Evolutionary conservation across 1,140 invertebrate genomes (phyloP), one percentile per base, ranked within the genome.

Genomic region (Mercenaria mercenaria): DNA sequence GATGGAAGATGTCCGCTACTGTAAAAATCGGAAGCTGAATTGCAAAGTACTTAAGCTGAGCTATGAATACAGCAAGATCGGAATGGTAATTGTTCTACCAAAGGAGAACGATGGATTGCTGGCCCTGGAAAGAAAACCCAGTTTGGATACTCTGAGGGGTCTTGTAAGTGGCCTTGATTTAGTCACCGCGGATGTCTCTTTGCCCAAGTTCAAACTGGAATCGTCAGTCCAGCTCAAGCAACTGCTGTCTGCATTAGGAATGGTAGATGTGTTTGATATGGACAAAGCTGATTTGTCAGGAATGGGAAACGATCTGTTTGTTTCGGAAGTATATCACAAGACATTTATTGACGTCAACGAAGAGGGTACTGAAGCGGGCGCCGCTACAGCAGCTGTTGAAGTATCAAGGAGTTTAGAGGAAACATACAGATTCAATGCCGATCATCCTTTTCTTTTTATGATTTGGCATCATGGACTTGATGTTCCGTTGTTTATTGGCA

Each of bases 11-110:
- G 23, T 82, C 0, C 97, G 96, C 15, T 96, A 97, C 50, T 96
- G 96, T 74, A 97, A 98, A 89, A 97, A 97, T 86, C 98, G 97
- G 89, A 95, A 96, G 20, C 97, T 98, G n/a, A 97, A 97, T 90
- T 97, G 98, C 67, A 96, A 97, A 92, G 97, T 98, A 41, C 92
- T 98, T 41, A 97, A 97, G 2, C 93, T 98, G 1, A 97, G 98
- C 0, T 98, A 98, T 93, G 97, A 97, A 93, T 97, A 97, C 0
- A 95, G 93, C 26, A 94, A 94, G 11, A 34, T 95, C 4, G 92
- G 89, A 83, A 97, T 98, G 97, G 97, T 98, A 85, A 97, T 99
- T 39, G 94, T 99, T 0, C 95, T 98, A 23, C 98, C 98, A 0
- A 95, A 95, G 32, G 79, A 91, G 56, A 82, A 56, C 6, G 87